These are phyloP conservation scores for Onychostruthus taczanowskii DNA, from an alignment of 2,113 vertebrate species.

Conservation along the genomic window DNA sequence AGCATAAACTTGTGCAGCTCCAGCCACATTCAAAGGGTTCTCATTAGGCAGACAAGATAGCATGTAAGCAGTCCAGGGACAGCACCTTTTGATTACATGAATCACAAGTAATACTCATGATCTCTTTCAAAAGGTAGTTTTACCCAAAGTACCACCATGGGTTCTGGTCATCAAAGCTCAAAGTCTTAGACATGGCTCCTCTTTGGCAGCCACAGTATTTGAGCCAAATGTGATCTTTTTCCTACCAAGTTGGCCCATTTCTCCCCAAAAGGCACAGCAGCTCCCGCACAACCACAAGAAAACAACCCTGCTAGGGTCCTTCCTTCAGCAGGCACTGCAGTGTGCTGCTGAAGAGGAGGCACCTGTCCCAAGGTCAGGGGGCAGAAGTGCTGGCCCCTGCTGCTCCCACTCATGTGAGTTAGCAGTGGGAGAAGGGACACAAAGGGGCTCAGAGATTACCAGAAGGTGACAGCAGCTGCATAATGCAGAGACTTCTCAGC, in stretches of 20 bases:
- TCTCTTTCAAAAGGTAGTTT: not conserved
- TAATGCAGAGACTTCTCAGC: not conserved
- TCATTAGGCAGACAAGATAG: not conserved
- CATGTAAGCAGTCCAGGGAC: rapidly evolving
- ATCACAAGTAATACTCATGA: not conserved
- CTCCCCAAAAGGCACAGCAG: not conserved
- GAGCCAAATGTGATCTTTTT: not conserved
- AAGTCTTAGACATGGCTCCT: not conserved
- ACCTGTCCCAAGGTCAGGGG: not conserved
- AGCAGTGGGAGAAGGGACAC: rapidly evolving
- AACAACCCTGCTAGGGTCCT: not conserved
- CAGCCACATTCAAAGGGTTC: not conserved
- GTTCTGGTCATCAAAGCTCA: not conserved
- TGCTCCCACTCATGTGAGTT: rapidly evolving
- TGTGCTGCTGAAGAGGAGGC: not conserved
- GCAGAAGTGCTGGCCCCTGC: not conserved
- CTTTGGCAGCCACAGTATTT: not conserved
- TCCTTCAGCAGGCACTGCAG: not conserved
- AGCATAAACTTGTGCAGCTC: not conserved
- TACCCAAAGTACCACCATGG: not conserved
- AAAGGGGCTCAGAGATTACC: not conserved
- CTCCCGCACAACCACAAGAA: not conserved
- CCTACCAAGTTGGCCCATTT: not conserved
- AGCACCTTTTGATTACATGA: not conserved
- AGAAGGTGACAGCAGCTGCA: not conserved